phyloP scores from a whole-genome alignment of 1,140 invertebrate genomes.

The Spodoptera frugiperda region DNA sequence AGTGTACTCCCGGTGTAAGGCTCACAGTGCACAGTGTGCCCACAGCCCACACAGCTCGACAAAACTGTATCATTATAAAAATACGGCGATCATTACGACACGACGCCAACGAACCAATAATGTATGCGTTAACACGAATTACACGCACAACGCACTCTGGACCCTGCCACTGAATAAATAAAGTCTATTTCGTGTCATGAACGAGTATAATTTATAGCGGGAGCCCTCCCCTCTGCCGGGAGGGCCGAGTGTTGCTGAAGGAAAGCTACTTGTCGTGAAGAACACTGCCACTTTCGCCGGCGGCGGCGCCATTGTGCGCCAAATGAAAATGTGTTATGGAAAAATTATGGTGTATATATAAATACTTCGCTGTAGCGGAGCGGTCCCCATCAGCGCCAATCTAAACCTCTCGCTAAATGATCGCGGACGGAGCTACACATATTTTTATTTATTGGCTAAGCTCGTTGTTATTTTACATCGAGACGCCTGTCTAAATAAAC shows the following conservation, averaged over 20 bases:
- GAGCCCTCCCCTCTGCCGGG: constrained; percentile 50
- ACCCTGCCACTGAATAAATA: constrained; percentile 39
- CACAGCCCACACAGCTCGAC: background rate
- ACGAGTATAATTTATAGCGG: constrained; percentile 49
- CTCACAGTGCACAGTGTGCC: background rate
- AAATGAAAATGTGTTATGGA: constrained; percentile 36
- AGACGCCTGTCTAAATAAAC: no score
- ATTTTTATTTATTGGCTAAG: no score
- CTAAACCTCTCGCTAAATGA: no score
- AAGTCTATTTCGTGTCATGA: constrained; percentile 41
- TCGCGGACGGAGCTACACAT: no score
- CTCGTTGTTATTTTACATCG: no score
- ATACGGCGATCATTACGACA: constrained; percentile 58
- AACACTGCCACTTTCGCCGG: constrained; percentile 65
- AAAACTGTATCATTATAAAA: constrained; percentile 52
- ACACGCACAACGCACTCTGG: background rate
- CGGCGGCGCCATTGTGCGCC: constrained; percentile 56
- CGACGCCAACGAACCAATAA: constrained; percentile 58
- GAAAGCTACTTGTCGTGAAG: constrained; percentile 66
- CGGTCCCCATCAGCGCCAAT: no score
- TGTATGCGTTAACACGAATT: constrained; percentile 65
- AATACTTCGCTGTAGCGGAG: background rate
- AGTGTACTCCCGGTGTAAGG: background rate
- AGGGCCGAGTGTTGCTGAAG: constrained; percentile 58
- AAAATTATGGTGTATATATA: constrained; percentile 29